These are phyloP conservation scores for Augochlorella aurata DNA, from an alignment of 2,888 invertebrate genomes.

Conservation along the genomic window DNA sequence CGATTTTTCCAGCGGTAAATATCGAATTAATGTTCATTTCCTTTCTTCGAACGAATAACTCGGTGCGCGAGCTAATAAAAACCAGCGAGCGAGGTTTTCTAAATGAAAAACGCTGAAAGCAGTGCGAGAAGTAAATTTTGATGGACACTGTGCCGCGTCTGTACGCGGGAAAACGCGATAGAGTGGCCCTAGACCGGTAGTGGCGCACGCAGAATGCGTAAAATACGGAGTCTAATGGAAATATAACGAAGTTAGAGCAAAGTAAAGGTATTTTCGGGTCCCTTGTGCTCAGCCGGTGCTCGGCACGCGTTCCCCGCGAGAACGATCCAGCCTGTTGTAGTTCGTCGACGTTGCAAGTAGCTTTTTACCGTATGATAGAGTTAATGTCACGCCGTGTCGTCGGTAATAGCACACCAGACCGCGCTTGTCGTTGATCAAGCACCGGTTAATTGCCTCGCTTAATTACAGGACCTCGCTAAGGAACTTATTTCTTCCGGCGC, in stretches of 20 bases:
- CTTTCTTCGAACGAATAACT: no score
- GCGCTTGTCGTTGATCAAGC: slow-evolving; percentile 41
- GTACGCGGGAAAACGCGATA: background rate
- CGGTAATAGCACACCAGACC: slow-evolving; percentile 1
- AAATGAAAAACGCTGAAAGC: background rate
- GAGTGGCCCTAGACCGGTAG: background rate
- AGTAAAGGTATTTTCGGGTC: background rate
- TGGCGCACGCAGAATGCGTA: background rate
- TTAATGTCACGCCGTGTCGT: slow-evolving; percentile 32
- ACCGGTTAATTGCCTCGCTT: slow-evolving; percentile 54
- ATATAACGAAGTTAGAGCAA: background rate
- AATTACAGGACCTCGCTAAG: slow-evolving; percentile 46
- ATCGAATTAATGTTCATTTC: no score
- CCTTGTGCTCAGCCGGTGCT: background rate
- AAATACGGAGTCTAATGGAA: background rate
- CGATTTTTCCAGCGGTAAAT: no score
- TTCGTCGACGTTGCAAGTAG: slow-evolving; percentile 22
- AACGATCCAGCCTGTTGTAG: slow-evolving; percentile 1
- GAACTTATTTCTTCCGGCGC: slow-evolving; percentile 42
- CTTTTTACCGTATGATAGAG: slow-evolving; percentile 12
- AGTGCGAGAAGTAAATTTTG: background rate
- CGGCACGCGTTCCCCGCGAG: background rate
- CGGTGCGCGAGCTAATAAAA: no score
- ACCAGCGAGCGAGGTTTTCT: no score
- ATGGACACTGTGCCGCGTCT: background rate